Conservation (phyloP, 2,113 vertebrate species). For the Colossoma macropomum region DNA sequence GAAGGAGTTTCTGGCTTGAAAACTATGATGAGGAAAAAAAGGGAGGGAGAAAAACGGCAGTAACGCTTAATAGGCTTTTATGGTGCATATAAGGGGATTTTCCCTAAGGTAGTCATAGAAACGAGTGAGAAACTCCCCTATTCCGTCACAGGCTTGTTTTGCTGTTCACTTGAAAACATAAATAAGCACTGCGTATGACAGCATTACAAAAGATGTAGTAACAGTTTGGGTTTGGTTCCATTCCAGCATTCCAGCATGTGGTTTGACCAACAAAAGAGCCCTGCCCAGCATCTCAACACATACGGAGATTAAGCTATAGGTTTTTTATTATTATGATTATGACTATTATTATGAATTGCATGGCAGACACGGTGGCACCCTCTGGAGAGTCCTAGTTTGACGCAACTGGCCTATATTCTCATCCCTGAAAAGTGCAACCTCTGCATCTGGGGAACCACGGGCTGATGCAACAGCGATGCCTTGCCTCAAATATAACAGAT, state of each 20-base stretch:
- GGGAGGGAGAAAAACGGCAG: neutral
- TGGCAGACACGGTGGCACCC: constrained; percentile 63
- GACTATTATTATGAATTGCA: constrained; percentile 58
- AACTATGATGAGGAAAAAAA: constrained; percentile 27
- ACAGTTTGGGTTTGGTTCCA: constrained; percentile 55
- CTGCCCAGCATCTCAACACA: neutral
- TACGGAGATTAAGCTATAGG: neutral
- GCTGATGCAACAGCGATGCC: constrained; percentile 62
- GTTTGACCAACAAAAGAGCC: constrained; percentile 3
- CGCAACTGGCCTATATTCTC: constrained; percentile 53
- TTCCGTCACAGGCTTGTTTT: constrained; percentile 26
- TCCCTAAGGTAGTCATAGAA: constrained; percentile 24
- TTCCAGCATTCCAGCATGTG: constrained; percentile 48
- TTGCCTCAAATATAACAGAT: constrained; percentile 59
- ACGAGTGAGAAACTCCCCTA: constrained; percentile 44
- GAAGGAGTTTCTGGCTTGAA: neutral
- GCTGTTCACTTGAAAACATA: constrained; percentile 1
- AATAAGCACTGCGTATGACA: constrained; percentile 22
- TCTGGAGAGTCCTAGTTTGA: constrained; percentile 30
- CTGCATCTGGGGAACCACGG: constrained; percentile 69
- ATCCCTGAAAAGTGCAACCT: constrained; percentile 65
- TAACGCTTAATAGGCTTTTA: constrained; percentile 43
- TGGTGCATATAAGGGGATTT: constrained; percentile 41
- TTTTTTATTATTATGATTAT: constrained; percentile 55
- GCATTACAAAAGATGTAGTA: constrained; percentile 9